Conservation (phyloP, 1,140 invertebrate species). For the Lineus longissimus region DNA sequence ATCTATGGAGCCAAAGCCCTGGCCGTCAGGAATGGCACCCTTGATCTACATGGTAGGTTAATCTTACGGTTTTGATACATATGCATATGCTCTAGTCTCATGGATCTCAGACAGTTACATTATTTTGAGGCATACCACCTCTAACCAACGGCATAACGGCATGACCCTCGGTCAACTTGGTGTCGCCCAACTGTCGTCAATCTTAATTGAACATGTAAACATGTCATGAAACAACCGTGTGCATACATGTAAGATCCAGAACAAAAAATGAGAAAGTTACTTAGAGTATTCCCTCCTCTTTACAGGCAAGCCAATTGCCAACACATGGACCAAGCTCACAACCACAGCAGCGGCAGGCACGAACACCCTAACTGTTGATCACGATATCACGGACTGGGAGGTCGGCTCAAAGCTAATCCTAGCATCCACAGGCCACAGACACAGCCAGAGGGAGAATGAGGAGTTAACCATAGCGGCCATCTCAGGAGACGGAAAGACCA, state of each 20-base stretch:
- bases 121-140: too few species aligned
- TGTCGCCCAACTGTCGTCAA: background rate
- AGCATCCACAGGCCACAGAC: constrained; percentile 43
- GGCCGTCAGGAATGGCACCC: constrained; percentile 39
- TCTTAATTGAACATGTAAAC: too few species aligned
- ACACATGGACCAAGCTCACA: constrained; percentile 43
- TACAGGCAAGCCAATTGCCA: constrained; percentile 28
- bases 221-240: too few species aligned
- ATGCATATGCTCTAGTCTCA: too few species aligned
- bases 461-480: constrained; percentile 31
- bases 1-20: constrained; percentile 46
- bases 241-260: too few species aligned
- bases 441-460: constrained; percentile 40
- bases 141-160: background rate
- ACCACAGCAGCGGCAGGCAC: constrained; percentile 31
- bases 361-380: constrained; percentile 24
- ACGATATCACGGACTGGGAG: constrained; percentile 37
- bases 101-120: too few species aligned
- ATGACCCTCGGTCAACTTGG: background rate
- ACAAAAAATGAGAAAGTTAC: too few species aligned
- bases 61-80: too few species aligned
- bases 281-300: background rate
- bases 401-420: constrained; percentile 43
- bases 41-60: constrained; percentile 44
- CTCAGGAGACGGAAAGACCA: constrained; percentile 23